phyloP scores from a whole-genome alignment of 1,140 invertebrate genomes.

The Holotrichia oblita region DNA sequence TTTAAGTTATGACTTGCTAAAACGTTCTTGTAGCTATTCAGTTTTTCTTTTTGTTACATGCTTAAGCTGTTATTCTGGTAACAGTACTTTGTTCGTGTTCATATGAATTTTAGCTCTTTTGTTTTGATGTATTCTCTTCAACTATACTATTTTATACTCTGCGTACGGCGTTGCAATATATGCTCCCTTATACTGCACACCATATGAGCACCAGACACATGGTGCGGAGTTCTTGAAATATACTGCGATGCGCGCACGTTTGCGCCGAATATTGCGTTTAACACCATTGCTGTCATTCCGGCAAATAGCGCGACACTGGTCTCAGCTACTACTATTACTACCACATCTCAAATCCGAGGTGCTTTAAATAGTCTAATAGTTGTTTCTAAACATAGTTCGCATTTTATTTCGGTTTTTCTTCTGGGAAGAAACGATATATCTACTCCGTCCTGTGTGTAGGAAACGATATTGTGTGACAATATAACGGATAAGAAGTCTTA shows the following conservation, averaged over 20 bases:
- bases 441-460: neutral
- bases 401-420: conserved; percentile 22
- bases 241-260: conserved; percentile 27
- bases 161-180: neutral
- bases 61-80: neutral
- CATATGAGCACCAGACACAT: neutral
- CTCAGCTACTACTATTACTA: conserved; percentile 9
- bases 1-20: neutral
- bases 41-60: neutral
- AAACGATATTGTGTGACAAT: conserved; percentile 14
- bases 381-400: conserved; percentile 29
- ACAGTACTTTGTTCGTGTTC: neutral
- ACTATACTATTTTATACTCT: neutral
- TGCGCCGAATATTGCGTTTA: conserved; percentile 32
- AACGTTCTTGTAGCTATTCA: neutral
- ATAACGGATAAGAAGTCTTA: neutral
- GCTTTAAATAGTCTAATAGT: conserved; percentile 32
- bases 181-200: neutral
- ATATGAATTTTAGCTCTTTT: neutral
- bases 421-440: neutral
- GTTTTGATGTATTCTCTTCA: neutral
- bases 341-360: conserved; percentile 25
- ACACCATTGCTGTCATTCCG: conserved; percentile 29
- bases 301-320: conserved; percentile 27
- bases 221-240: conserved; percentile 24